phyloP scores from a whole-genome alignment of 2,113 vertebrate genomes.

The Donacobius atricapilla region DNA sequence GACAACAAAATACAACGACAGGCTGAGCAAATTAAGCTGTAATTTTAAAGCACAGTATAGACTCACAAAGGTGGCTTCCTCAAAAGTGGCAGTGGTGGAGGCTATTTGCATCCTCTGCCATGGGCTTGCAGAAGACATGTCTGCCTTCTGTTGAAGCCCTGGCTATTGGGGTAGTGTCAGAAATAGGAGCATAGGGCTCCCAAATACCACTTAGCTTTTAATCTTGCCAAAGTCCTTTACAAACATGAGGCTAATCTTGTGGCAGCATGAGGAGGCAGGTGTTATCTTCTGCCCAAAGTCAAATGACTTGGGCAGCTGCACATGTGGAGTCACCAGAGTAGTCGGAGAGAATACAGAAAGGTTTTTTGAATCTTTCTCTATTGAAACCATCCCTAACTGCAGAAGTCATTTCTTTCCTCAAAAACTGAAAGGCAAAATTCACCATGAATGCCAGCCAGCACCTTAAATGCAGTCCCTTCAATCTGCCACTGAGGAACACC shows the following conservation, averaged over 20 bases:
- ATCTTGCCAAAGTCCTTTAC: neutral
- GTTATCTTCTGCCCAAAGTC: neutral
- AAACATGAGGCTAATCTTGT: neutral
- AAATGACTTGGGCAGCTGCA: neutral
- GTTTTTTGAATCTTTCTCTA: neutral
- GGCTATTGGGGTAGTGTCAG: neutral
- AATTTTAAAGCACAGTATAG: neutral
- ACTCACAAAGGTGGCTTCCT: neutral
- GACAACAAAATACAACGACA: neutral
- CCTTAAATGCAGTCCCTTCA: neutral
- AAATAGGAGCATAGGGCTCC: neutral
- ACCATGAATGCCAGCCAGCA: neutral
- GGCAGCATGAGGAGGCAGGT: neutral
- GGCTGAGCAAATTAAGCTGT: neutral
- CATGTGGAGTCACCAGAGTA: neutral
- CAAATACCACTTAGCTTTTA: neutral
- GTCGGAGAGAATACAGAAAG: neutral
- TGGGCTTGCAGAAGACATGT: neutral
- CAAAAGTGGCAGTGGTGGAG: fast-evolving
- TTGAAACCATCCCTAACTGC: neutral
- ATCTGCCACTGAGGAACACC: neutral
- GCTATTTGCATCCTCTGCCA: neutral
- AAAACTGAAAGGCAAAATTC: neutral
- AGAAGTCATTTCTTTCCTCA: neutral
- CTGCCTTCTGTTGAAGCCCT: neutral